Evolutionary conservation across 2,797 vertebrate genomes (phyloP), one percentile per base, ranked within the genome.

Genomic region (Bradypodion pumilum): DNA sequence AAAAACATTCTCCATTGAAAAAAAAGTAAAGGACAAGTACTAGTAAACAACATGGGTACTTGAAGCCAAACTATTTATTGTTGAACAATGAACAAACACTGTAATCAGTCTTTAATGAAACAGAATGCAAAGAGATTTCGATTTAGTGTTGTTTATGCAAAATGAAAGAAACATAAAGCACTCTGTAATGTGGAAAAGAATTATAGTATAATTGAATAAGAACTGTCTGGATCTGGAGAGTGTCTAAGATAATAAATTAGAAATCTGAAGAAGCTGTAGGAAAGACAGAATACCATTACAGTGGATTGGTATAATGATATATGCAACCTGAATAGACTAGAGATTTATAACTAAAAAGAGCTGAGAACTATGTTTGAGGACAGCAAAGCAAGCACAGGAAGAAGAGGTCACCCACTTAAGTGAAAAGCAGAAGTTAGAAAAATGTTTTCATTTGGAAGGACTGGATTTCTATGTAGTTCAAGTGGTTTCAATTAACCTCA

Each of bases 161-260:
- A 83, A 76, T 83, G 65, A 78, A 83, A 74, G 65, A 63, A 74
- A 68, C 23, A 87, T 72, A 80, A 87, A 79, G 40, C 32, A 80
- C 70, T 79, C 40, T 12, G 37, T 60, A 86, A 79, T 60, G 25
- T 42, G 12, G 40, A 69, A 75, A 69, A 63, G 77, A 86, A 83
- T 83, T 83, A 87, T 69, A 75, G 32, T 6, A 16, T 63, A 80
- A 80, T 75, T 79, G 49, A 83, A 62, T 75, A 87, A 83, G 69
- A 69, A 32, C 63, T 74, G 70, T 74, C 49, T 75, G 49, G 42
- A 75, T 78, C 52, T 32, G 21, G 52, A 80, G 80, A 69, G 46
- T 70, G 52, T 40, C 73, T 75, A 52, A n/a, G 44, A 76, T 70
- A 74, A 75, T 83, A 83, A 83, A 87, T 87, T 49, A 75, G 40